Base-by-base conservation (phyloP, 2,888 invertebrate species). In the Cataglyphis altisquamis region DNA sequence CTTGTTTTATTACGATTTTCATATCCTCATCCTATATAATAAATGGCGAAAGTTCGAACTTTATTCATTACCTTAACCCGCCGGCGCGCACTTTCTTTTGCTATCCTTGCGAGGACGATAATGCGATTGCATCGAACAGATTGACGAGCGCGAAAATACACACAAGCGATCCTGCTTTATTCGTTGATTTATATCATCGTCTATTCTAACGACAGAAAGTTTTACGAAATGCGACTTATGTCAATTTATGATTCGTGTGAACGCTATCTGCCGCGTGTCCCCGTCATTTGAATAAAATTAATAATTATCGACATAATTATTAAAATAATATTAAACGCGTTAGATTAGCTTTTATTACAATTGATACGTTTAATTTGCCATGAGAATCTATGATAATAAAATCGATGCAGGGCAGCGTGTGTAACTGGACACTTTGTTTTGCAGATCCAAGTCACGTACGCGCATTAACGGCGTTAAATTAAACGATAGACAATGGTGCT, bases 381-480 rank as follows among this genome's bases (percentile, higher is more conserved):
- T 9, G 41, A 6, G 57, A n/a, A 67, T 48, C 73, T 73, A n/a
- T 45, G 36, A 72, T 36, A 25, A 25, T 25, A 25, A 25, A 60
- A 10, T 60, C 60, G 45, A 72, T 60, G 12, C 4, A 18, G 32
- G 18, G 3, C 10, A 41, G 21, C 29, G 21, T 41, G 10, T 45
- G 57, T 78, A 70, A 78, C 73, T 25, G 60, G 45, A 80, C 73
- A 48, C 73, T 78, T n/a, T 25, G 60, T 72, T 45, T 60, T 21
- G 25, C 73, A 32, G 60, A 72, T 21, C 21, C 29, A 80, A 73
- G 78, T 80, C 45, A 25, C 73, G 25, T 36, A 18, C 45, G 29
- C 57, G 70, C 15, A 41, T 72, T 48, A 87, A 57, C 67, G 57
- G 32, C 25, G 52, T 63, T 80, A 75, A 60, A 87, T 87, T 82